phyloP scores from a whole-genome alignment of 2,888 invertebrate species.

The Fabriciana adippe region DNA sequence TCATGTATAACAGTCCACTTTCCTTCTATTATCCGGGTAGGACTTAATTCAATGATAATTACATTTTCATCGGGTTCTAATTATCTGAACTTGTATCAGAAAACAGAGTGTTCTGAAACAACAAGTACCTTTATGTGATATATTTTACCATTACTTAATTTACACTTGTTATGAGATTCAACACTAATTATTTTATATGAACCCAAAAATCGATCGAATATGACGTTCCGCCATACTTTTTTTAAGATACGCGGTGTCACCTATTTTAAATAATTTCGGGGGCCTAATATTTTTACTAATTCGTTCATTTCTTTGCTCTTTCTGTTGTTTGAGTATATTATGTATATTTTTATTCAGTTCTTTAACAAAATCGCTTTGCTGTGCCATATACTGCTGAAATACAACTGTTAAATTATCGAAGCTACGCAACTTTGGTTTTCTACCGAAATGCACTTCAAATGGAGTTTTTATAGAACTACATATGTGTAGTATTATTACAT shows the following conservation, averaged over 20 bases:
- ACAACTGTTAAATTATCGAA: constrained; percentile 16
- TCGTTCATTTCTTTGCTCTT: constrained; percentile 21
- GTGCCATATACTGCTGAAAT: constrained; percentile 24
- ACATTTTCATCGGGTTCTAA: constrained; percentile 26
- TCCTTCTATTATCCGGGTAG: constrained; percentile 27
- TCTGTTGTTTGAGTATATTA: constrained; percentile 12
- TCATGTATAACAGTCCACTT: constrained; percentile 15
- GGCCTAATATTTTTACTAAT: constrained; percentile 21
- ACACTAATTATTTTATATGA: constrained; percentile 25
- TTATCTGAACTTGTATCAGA: constrained; percentile 30
- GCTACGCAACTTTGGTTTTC: constrained; percentile 31
- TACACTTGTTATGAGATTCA: constrained; percentile 33
- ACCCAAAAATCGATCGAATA: constrained; percentile 31
- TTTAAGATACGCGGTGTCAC: constrained; percentile 29
- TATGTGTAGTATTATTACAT: no score
- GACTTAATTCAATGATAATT: constrained; percentile 16
- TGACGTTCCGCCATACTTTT: constrained; percentile 35
- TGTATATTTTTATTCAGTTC: constrained; percentile 28
- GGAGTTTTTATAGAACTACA: constrained; percentile 14
- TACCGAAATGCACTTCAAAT: constrained; percentile 13
- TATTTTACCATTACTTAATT: constrained; percentile 27
- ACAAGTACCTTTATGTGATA: constrained; percentile 35
- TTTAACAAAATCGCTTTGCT: constrained; percentile 26
- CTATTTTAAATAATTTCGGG: constrained; percentile 22
- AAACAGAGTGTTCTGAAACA: constrained; percentile 29